Evolutionary conservation across 2,797 vertebrate species (phyloP).

Genomic region (Anolis apletophallus): DNA sequence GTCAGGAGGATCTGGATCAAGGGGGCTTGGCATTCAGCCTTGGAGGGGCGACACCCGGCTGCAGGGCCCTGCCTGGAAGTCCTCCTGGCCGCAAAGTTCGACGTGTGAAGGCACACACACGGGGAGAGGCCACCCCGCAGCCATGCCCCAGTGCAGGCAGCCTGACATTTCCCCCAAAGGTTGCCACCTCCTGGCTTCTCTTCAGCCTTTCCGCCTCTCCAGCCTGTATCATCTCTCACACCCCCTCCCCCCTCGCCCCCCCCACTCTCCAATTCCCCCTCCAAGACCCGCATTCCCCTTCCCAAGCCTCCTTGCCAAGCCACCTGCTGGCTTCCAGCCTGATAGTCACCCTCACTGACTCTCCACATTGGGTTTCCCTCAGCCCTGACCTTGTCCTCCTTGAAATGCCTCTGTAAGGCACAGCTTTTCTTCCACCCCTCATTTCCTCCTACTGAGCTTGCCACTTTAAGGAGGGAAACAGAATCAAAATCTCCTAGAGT

Average conservation of each 20-base stretch:
- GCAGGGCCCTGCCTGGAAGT: background rate
- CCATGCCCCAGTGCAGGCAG: background rate
- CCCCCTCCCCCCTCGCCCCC: too few species aligned
- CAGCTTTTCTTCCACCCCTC: background rate
- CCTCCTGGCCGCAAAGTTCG: slow-evolving; percentile 6
- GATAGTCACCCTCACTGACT: background rate
- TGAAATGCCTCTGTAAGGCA: background rate
- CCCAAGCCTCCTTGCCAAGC: background rate
- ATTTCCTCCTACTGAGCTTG: background rate
- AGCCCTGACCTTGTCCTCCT: too few species aligned
- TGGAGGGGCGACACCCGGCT: too few species aligned
- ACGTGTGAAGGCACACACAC: too few species aligned
- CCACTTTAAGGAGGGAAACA: too few species aligned
- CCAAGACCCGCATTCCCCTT: background rate
- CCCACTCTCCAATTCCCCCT: background rate
- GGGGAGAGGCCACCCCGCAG: background rate
- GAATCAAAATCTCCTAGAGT: too few species aligned
- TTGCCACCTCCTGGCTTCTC: background rate
- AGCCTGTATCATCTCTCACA: background rate
- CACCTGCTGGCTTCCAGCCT: background rate
- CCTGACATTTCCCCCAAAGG: background rate
- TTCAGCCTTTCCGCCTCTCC: background rate
- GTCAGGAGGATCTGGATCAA: too few species aligned
- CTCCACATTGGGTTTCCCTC: background rate
- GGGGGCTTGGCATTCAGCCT: too few species aligned